These are phyloP conservation scores for Epinotia nisella DNA, from an alignment of 2,888 invertebrate genomes.

Conservation along the genomic window DNA sequence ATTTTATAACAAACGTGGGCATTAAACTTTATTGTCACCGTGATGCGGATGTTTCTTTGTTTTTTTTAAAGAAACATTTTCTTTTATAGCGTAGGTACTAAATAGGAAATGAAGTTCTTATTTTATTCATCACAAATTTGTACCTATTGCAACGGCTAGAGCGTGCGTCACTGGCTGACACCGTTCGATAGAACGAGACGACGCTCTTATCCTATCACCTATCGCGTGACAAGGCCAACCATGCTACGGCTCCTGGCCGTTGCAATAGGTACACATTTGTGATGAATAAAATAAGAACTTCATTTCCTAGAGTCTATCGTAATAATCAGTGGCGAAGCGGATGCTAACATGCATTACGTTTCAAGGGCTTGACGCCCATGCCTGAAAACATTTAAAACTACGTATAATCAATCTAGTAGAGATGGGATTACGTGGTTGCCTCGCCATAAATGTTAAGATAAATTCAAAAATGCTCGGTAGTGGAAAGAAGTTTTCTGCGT, in stretches of 20 bases:
- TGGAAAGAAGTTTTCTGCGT: neutral
- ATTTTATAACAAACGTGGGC: conserved; percentile 38
- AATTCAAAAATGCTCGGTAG: neutral
- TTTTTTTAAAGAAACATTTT: conserved; percentile 34
- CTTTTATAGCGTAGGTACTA: conserved; percentile 28
- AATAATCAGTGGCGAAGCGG: neutral
- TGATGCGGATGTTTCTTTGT: conserved; percentile 59
- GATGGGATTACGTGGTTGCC: neutral
- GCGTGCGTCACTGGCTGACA: too few species aligned
- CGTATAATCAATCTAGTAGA: neutral
- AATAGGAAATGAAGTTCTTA: conserved; percentile 28
- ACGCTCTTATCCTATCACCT: too few species aligned
- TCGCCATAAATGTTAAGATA: neutral
- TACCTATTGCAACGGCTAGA: neutral
- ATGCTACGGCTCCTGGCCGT: too few species aligned
- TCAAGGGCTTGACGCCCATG: neutral
- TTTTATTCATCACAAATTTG: neutral
- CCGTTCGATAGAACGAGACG: too few species aligned
- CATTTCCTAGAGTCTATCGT: conserved; percentile 3
- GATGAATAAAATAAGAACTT: conserved; percentile 7
- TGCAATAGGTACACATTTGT: neutral
- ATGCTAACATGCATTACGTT: neutral
- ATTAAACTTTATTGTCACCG: conserved; percentile 59
- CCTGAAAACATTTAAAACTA: neutral
- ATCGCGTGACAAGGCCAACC: too few species aligned